Conservation (phyloP, 2,797 vertebrate genomes). For the Artibeus lituratus region DNA sequence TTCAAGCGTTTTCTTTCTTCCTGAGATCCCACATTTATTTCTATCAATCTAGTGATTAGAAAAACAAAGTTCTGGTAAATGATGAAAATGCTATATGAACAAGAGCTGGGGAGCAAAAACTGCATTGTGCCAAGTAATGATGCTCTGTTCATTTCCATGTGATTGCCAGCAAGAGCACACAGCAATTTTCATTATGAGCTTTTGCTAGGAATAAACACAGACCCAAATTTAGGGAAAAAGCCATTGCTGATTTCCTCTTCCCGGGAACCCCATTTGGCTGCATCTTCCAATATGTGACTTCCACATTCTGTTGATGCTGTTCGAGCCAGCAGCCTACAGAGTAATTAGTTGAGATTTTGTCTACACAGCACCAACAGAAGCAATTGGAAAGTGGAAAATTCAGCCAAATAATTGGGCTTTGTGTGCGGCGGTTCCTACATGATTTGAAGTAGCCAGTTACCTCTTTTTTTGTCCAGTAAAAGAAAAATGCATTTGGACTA, state of each 20-base stretch:
- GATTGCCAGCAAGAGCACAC: constrained; percentile 38
- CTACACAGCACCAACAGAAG: constrained; percentile 54
- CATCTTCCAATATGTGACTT: constrained; percentile 47
- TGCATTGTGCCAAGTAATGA: constrained; percentile 24
- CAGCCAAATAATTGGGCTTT: constrained; percentile 66
- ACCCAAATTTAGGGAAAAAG: constrained; percentile 54
- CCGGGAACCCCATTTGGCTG: constrained; percentile 64
- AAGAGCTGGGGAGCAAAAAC: constrained; percentile 41
- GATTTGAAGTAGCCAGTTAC: constrained; percentile 66
- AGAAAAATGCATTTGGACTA: constrained; percentile 55
- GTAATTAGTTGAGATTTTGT: constrained; percentile 71
- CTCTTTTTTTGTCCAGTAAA: constrained; percentile 24
- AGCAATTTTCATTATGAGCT: constrained; percentile 69
- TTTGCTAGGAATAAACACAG: constrained; percentile 63
- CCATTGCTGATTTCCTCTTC: constrained; percentile 56
- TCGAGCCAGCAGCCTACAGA: constrained; percentile 63
- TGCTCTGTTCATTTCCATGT: constrained; percentile 45
- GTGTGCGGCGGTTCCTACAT: constrained; percentile 47
- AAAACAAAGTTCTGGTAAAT: constrained; percentile 65
- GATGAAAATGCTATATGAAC: constrained; percentile 54
- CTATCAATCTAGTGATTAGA: constrained; percentile 59
- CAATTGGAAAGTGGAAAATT: constrained; percentile 68
- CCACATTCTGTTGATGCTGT: constrained; percentile 56
- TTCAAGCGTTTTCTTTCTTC: constrained; percentile 61
- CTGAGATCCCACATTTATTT: constrained; percentile 41